These are phyloP conservation scores for Cenopis cana DNA, from an alignment of 2,888 invertebrate genomes.

Conservation along the genomic window DNA sequence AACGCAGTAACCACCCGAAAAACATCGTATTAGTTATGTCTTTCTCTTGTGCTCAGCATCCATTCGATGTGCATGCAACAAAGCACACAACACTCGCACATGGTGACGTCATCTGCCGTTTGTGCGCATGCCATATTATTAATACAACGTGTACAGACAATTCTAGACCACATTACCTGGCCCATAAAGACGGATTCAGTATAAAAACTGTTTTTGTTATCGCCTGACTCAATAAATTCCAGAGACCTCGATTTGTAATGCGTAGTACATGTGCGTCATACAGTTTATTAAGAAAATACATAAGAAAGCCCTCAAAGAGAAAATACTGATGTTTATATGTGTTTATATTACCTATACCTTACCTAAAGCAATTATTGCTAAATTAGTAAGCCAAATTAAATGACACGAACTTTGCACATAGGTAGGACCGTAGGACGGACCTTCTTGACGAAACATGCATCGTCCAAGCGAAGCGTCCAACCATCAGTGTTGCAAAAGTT, in stretches of 20 bases:
- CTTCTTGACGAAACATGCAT: too few species aligned
- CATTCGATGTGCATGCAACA: background rate
- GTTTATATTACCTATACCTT: too few species aligned
- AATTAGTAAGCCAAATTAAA: background rate
- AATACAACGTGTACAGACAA: constrained; percentile 9
- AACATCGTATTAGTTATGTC: background rate
- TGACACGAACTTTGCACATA: too few species aligned
- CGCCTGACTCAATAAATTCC: constrained; percentile 39
- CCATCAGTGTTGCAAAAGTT: too few species aligned
- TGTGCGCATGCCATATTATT: constrained; percentile 17
- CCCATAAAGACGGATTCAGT: background rate
- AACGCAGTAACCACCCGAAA: background rate
- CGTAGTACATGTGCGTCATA: too few species aligned
- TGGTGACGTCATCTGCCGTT: constrained; percentile 30
- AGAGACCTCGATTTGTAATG: constrained; percentile 27
- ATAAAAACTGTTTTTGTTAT: background rate
- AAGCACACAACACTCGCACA: constrained; percentile 12
- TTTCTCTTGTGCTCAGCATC: background rate
- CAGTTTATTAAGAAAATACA: too few species aligned
- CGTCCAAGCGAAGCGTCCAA: too few species aligned
- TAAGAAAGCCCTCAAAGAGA: too few species aligned
- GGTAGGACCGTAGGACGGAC: too few species aligned
- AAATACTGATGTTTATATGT: too few species aligned
- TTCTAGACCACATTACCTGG: background rate
- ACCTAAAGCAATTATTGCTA: constrained; percentile 19